Evolutionary conservation across 2,888 invertebrate genomes (phyloP), one percentile per base, ranked within the genome.

Genomic region (Helobdella robusta): DNA sequence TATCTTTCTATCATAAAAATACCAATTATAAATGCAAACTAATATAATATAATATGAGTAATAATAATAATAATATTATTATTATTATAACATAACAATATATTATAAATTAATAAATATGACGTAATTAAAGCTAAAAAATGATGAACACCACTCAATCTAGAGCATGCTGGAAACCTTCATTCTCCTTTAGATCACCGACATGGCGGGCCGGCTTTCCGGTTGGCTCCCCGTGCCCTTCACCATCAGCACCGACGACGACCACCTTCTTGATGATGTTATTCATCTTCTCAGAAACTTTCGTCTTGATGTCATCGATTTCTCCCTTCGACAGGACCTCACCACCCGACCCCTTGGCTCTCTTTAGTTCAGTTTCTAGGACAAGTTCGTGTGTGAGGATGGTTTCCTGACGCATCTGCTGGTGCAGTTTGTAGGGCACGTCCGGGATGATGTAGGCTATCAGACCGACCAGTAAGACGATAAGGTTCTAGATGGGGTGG

Each of bases 371-470:
- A 74, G 87, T 87, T 72, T 86, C 85, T 68, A 89, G 87, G 70
- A 93, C 90, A 76, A 92, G 89, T 78, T 91, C 89, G 81, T 91
- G 92, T 74, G 91, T 91, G 73, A 93, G 86, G 81, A 89, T 91
- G 0, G 86, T 85, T 81, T 93, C 92, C 63, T 91, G 85, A 18
- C 90, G 84, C 52, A 93, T 91, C 77, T 88, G 85, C 78, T 91
- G 89, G 68, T 87, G 85, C 64, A 97, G 83, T 72, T 87, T 86
- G 40, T 84, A 83, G 0, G 91, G 89, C 82, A 93, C 86, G 81
- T 95, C 92, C 32, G 95, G 94, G 73, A 97, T 93, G 70, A 90
- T 85, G 90, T 91, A 94, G 63, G 88, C 86, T 23, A 95, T 87
- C 61, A 91, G 79, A 74, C 91, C 89, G 83, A 92, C 92, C 63